phyloP scores from a whole-genome alignment of 2,797 vertebrate genomes.

The Oreonectes daqikongensis region DNA sequence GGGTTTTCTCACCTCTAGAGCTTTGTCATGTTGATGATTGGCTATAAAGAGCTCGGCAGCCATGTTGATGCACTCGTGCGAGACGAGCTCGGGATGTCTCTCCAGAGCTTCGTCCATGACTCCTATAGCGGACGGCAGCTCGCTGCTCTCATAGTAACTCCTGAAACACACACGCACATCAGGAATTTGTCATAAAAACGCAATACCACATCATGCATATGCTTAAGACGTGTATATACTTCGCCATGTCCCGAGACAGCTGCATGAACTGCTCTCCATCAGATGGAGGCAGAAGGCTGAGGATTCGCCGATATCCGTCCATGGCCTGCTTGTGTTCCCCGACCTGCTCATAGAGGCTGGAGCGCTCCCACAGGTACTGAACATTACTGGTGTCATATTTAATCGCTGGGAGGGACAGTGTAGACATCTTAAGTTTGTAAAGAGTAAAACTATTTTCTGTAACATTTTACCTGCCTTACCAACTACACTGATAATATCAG shows the following conservation, averaged over 20 bases:
- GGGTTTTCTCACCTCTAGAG: conserved; percentile 83
- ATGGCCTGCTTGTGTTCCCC: conserved; percentile 95
- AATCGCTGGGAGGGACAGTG: conserved; percentile 78
- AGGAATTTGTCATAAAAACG: too few relatives aligned
- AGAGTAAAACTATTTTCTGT: too few relatives aligned
- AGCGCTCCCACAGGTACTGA: conserved; percentile 94
- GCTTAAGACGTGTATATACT: conserved; percentile 66
- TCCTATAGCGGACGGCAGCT: conserved; percentile 87
- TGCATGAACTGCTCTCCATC: conserved; percentile 97
- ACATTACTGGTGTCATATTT: conserved; percentile 93
- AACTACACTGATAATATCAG: neutral
- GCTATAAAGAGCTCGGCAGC: conserved; percentile 92
- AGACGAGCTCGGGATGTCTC: conserved; percentile 88
- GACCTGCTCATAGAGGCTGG: conserved; percentile 90
- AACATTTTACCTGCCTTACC: too few relatives aligned
- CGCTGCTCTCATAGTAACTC: conserved; percentile 96
- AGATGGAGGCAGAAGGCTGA: conserved; percentile 88
- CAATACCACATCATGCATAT: too few relatives aligned
- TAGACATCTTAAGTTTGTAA: neutral
- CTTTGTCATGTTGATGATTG: conserved; percentile 87
- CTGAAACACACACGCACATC: conserved; percentile 68
- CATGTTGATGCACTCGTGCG: conserved; percentile 92
- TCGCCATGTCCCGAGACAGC: conserved; percentile 96
- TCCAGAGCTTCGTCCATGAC: conserved; percentile 90
- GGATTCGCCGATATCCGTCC: conserved; percentile 93